A percentile compares a stretch with the other conserved stretches of the same genome.
Evolutionary conservation across 2,113 vertebrate species (phyloP).

Genomic region (Boulengeromyrus knoepffleri): DNA sequence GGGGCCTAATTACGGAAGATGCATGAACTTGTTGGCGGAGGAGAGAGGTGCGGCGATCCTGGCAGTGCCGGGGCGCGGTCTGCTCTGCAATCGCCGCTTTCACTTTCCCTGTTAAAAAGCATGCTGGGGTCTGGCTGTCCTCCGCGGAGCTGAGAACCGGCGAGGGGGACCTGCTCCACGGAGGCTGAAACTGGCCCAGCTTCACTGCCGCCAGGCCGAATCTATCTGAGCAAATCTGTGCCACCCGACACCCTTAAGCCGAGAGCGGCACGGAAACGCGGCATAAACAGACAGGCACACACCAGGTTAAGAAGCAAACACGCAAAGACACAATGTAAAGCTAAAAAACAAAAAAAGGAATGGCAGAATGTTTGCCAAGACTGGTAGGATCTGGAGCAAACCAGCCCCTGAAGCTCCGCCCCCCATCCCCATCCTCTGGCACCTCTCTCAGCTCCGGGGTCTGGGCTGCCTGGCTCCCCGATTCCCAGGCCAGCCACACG

Average conservation of each 20-base stretch:
- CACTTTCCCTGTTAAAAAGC: neutral
- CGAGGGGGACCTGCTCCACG: neutral
- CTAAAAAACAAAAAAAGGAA: neutral
- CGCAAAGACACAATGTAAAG: neutral
- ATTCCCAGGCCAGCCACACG: neutral
- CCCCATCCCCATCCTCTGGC: neutral
- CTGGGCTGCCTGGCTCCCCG: neutral
- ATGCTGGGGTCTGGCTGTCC: too few species aligned
- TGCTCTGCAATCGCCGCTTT: neutral
- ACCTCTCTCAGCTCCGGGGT: neutral
- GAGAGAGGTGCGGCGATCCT: neutral
- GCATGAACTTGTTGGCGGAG: neutral
- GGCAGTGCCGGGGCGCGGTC: neutral
- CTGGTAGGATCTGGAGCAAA: constrained; percentile 24
- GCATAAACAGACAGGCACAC: neutral
- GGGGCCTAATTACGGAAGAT: neutral
- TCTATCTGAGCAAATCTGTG: neutral
- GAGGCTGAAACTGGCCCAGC: neutral
- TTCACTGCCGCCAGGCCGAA: neutral
- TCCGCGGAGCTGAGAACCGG: neutral
- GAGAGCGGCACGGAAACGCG: neutral
- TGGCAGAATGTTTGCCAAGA: neutral
- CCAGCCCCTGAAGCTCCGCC: neutral
- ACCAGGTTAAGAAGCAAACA: neutral
- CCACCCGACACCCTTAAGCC: neutral